phyloP scores from a whole-genome alignment of 2,888 invertebrate genomes.

The Sisyra terminalis region DNA sequence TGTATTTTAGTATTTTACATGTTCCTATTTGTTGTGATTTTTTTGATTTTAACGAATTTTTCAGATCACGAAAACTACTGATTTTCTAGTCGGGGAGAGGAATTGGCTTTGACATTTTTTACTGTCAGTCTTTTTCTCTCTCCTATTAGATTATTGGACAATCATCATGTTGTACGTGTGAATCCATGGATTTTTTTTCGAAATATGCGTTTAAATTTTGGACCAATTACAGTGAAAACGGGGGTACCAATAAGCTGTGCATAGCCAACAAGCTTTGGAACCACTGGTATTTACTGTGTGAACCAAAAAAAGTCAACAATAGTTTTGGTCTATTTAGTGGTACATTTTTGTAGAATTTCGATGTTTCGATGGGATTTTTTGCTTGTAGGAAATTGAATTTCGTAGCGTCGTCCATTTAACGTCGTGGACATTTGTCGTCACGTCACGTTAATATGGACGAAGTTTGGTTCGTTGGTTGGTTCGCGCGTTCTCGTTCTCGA shows the following conservation, averaged over 20 bases:
- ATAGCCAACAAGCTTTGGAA: conserved; percentile 6
- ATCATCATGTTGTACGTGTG: background rate
- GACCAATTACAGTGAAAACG: conserved; percentile 6
- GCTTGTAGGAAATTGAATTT: no score
- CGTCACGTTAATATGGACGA: no score
- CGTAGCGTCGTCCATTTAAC: no score
- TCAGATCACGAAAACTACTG: no score
- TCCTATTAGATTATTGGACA: conserved; percentile 35
- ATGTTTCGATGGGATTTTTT: no score
- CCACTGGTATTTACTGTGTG: conserved; percentile 7
- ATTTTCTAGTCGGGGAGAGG: conserved; percentile 39
- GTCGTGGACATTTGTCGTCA: no score
- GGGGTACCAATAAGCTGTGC: conserved; percentile 7
- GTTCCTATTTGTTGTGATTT: background rate
- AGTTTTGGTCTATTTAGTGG: no score
- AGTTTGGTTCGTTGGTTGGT: no score
- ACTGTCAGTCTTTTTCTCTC: conserved; percentile 68
- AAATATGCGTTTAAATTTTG: background rate
- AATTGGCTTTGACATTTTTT: conserved; percentile 40
- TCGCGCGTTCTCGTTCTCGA: no score
- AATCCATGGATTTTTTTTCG: background rate
- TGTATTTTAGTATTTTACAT: no score
- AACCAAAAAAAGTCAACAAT: background rate
- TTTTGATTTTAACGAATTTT: no score
- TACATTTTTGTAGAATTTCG: no score